Evolutionary conservation across 2,888 invertebrate species (phyloP).

Genomic region (Dugesia japonica): DNA sequence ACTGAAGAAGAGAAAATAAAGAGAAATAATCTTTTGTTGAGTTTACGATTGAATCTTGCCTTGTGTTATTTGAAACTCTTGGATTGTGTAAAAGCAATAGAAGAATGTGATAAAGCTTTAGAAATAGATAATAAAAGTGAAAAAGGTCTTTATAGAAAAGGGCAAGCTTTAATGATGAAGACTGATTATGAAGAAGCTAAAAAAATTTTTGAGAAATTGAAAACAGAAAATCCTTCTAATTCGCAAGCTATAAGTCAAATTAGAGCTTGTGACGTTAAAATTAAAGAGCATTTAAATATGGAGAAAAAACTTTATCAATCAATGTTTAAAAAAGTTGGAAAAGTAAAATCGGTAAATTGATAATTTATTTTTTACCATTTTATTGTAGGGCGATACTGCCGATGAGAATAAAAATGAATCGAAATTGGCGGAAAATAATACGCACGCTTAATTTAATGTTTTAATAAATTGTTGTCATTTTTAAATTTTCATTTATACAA

Average conservation of each 20-base stretch:
- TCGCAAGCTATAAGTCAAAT: background rate
- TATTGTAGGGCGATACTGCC: too few relatives aligned
- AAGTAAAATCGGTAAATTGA: too few relatives aligned
- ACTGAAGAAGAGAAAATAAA: constrained; percentile 49
- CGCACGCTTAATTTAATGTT: too few relatives aligned
- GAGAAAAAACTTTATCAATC: background rate
- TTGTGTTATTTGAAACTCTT: constrained; percentile 63
- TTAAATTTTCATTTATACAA: too few relatives aligned
- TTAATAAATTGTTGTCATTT: too few relatives aligned
- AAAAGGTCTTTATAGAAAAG: constrained; percentile 74
- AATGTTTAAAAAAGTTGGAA: background rate
- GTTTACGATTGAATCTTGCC: constrained; percentile 51
- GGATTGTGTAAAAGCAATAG: constrained; percentile 59
- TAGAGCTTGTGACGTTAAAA: background rate
- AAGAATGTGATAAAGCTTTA: constrained; percentile 63
- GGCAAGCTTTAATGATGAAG: constrained; percentile 51
- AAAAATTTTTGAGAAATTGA: background rate
- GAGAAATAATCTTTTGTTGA: constrained; percentile 54
- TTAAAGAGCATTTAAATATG: background rate
- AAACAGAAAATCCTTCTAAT: background rate
- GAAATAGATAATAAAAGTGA: constrained; percentile 61
- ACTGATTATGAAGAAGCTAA: background rate
- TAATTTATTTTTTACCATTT: too few relatives aligned
- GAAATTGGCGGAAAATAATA: too few relatives aligned
- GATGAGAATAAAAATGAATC: too few relatives aligned